Evolutionary conservation across 2,797 vertebrate species (phyloP).

Genomic region (Betta splendens): DNA sequence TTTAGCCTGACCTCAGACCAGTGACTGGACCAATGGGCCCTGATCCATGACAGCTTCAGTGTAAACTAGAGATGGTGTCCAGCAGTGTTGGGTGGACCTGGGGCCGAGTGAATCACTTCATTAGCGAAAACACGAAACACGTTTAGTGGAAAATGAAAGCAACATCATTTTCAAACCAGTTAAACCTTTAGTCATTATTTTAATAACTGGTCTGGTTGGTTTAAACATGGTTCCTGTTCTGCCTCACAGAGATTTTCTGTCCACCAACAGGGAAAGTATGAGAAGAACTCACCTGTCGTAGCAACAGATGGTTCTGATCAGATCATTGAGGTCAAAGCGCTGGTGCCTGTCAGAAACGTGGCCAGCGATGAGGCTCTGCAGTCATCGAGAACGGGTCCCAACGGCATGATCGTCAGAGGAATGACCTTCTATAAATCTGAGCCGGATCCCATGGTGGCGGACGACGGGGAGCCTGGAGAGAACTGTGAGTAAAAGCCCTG

Average conservation of each 20-base stretch:
- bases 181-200: too few relatives aligned
- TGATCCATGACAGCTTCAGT: constrained; percentile 25
- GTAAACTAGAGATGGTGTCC: constrained; percentile 17
- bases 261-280: constrained; percentile 82
- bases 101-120: constrained; percentile 20
- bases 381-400: constrained; percentile 53
- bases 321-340: constrained; percentile 46
- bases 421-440: constrained; percentile 97
- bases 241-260: constrained; percentile 25
- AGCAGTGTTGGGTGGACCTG: constrained; percentile 25
- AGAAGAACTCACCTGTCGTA: constrained; percentile 78
- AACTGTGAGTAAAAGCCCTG: constrained; percentile 80
- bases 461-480: constrained; percentile 90
- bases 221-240: constrained; percentile 1
- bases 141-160: constrained; percentile 17
- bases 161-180: too few relatives aligned
- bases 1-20: constrained; percentile 42
- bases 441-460: constrained; percentile 77
- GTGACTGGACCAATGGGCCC: constrained; percentile 18
- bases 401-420: constrained; percentile 87
- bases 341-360: constrained; percentile 24
- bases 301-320: constrained; percentile 66
- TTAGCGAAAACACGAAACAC: too few relatives aligned
- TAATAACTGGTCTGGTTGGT: too few relatives aligned
- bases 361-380: constrained; percentile 61